phyloP scores from a whole-genome alignment of 2,888 invertebrate genomes.

The Protodeltote pygarga region DNA sequence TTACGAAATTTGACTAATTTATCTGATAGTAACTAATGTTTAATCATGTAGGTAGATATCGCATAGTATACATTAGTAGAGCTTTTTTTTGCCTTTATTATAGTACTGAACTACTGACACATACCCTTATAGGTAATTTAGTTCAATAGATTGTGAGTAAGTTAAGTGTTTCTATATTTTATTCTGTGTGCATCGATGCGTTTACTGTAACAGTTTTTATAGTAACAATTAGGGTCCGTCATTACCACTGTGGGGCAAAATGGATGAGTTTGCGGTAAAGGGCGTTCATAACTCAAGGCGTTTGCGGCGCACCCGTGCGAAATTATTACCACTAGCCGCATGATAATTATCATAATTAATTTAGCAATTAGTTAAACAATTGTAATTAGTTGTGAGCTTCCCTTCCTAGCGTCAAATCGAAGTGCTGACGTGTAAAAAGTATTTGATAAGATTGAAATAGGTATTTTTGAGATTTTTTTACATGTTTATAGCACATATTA shows the following conservation, averaged over 20 bases:
- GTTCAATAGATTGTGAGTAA: slow-evolving; percentile 20
- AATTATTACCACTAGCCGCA: slow-evolving; percentile 36
- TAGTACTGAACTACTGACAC: slow-evolving; percentile 16
- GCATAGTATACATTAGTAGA: too few relatives aligned
- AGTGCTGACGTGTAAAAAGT: slow-evolving; percentile 30
- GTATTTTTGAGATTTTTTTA: too few relatives aligned
- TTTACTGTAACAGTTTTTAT: slow-evolving; percentile 46
- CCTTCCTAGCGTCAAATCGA: slow-evolving; percentile 29
- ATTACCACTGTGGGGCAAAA: slow-evolving; percentile 42
- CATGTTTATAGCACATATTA: too few relatives aligned
- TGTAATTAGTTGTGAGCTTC: slow-evolving; percentile 27
- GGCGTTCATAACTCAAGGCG: slow-evolving; percentile 49
- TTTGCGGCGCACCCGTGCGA: slow-evolving; percentile 42
- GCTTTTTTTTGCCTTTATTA: too few relatives aligned
- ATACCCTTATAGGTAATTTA: slow-evolving; percentile 26
- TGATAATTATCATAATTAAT: slow-evolving; percentile 51
- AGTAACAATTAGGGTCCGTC: slow-evolving; percentile 41
- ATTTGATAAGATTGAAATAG: slow-evolving; percentile 22
- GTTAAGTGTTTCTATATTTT: slow-evolving; percentile 22
- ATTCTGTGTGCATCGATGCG: slow-evolving; percentile 38
- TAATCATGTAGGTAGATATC: too few relatives aligned
- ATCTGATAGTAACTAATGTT: too few relatives aligned
- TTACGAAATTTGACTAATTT: too few relatives aligned
- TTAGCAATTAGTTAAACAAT: slow-evolving; percentile 48
- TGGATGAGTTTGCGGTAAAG: slow-evolving; percentile 48